Conservation (phyloP, 2,888 invertebrate genomes). For the Podabrus alpinus region DNA sequence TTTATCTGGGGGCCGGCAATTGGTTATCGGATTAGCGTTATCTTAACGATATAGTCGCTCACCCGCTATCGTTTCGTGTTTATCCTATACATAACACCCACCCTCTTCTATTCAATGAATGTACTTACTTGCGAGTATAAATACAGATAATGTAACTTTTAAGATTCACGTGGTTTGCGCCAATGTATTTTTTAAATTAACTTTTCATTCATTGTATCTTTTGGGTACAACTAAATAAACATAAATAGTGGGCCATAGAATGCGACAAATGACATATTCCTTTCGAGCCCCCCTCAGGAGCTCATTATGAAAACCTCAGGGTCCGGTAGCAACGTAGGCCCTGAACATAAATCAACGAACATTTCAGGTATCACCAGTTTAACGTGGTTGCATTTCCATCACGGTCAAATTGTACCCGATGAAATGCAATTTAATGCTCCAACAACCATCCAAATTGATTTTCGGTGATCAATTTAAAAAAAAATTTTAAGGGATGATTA, state of each 20-base stretch:
- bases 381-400: conserved; percentile 6
- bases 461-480: neutral
- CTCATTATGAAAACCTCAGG: conserved; percentile 40
- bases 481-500: neutral
- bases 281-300: conserved; percentile 39
- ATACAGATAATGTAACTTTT: neutral
- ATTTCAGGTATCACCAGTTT: conserved; percentile 38
- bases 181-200: neutral
- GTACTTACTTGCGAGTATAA: conserved; percentile 4
- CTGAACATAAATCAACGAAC: conserved; percentile 46
- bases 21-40: conserved; percentile 59
- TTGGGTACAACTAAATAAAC: conserved; percentile 35
- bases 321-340: conserved; percentile 44
- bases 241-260: conserved; percentile 49
- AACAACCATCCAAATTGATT: neutral
- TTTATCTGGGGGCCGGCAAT: conserved; percentile 55
- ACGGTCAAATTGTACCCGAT: neutral
- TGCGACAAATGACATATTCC: conserved; percentile 51
- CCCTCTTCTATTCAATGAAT: conserved; percentile 24
- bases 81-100: conserved; percentile 32
- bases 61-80: conserved; percentile 49
- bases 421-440: neutral
- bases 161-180: neutral
- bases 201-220: neutral
- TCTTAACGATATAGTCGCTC: conserved; percentile 56